phyloP scores from a whole-genome alignment of 2,888 invertebrate genomes.

The Polietes domitor region DNA sequence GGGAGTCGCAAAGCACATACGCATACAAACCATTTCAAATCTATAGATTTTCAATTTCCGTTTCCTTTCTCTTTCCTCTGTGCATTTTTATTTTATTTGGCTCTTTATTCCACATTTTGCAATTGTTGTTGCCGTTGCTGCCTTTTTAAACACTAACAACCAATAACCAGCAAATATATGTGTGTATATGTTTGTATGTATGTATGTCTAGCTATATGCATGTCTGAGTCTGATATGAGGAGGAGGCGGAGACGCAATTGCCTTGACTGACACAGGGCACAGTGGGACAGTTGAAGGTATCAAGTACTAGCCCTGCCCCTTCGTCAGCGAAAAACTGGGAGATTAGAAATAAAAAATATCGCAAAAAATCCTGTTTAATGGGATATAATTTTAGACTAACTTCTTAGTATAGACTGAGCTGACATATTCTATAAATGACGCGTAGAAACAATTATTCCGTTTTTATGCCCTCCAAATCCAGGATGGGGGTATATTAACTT shows the following conservation, averaged over 20 bases:
- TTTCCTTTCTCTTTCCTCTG: conserved; percentile 48
- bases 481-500: too few relatives aligned
- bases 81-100: conserved; percentile 52
- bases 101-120: conserved; percentile 57
- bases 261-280: not conserved
- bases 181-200: conserved; percentile 5
- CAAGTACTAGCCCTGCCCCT: too few relatives aligned
- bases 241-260: conserved; percentile 17
- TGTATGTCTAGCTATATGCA: conserved; percentile 48
- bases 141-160: conserved; percentile 30
- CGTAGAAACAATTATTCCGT: too few relatives aligned
- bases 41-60: conserved; percentile 68
- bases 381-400: too few relatives aligned
- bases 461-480: too few relatives aligned
- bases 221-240: not conserved
- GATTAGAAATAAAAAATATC: too few relatives aligned
- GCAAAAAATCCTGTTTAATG: too few relatives aligned
- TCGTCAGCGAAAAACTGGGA: too few relatives aligned
- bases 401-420: too few relatives aligned
- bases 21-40: conserved; percentile 63
- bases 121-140: conserved; percentile 60
- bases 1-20: conserved; percentile 14
- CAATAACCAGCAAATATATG: conserved; percentile 27
- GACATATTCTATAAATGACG: too few relatives aligned
- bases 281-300: not conserved